These are phyloP conservation scores for Hipparchia semele DNA, from an alignment of 2,888 invertebrate species.

Conservation along the genomic window DNA sequence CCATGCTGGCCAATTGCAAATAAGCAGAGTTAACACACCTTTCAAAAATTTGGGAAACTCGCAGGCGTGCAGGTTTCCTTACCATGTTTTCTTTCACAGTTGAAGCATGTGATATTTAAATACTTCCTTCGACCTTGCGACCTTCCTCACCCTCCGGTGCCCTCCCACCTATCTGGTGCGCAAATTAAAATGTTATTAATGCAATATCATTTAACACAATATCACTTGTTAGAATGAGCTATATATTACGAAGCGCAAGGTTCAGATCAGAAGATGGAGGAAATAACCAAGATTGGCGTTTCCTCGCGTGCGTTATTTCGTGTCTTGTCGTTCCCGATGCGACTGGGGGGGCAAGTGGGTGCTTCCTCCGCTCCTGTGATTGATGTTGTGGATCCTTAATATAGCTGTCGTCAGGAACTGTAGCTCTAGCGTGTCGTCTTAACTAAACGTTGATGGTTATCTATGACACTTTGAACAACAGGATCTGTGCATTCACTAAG, in stretches of 20 bases:
- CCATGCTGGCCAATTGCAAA: too few relatives aligned
- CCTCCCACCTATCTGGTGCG: background rate
- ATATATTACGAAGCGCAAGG: constrained; percentile 21
- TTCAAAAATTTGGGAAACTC: too few relatives aligned
- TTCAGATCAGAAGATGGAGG: constrained; percentile 22
- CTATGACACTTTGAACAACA: background rate
- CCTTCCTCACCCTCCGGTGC: too few relatives aligned
- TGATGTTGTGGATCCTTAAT: constrained; percentile 27
- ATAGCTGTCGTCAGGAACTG: constrained; percentile 18
- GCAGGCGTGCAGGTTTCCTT: too few relatives aligned
- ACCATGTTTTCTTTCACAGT: too few relatives aligned
- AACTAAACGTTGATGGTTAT: background rate
- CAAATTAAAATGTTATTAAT: background rate
- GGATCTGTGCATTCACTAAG: background rate
- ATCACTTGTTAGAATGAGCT: too few relatives aligned
- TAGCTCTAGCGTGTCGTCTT: constrained; percentile 4
- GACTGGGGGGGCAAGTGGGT: constrained; percentile 54
- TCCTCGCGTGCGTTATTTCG: constrained; percentile 50
- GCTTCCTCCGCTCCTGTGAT: constrained; percentile 48
- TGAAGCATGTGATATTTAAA: background rate
- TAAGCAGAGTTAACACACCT: too few relatives aligned
- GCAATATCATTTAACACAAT: too few relatives aligned
- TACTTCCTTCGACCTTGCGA: too few relatives aligned
- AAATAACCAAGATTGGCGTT: constrained; percentile 52
- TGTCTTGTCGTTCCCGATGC: constrained; percentile 43